phyloP scores from a whole-genome alignment of 2,113 vertebrate species.

The Hypanus sabinus region DNA sequence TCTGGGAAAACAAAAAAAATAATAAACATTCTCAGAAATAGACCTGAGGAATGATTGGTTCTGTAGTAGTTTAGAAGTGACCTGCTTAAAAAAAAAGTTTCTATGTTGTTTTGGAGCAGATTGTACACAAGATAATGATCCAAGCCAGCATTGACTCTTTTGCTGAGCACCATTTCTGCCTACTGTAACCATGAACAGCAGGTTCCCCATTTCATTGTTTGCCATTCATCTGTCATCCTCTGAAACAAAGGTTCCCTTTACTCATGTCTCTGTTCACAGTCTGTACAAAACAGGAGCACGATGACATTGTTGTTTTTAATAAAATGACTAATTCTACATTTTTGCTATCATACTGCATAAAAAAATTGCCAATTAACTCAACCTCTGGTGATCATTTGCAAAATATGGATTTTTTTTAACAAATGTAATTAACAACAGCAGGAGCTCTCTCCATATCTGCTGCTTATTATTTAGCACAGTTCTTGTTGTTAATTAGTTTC shows the following conservation, averaged over 20 bases:
- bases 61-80: not conserved
- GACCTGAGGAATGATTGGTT: constrained; percentile 17
- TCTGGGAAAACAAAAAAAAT: not conserved
- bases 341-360: not conserved
- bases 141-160: not conserved
- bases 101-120: not conserved
- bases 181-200: not conserved
- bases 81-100: not conserved
- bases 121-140: not conserved
- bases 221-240: not conserved
- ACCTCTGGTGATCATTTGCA: not conserved
- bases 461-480: not conserved
- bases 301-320: constrained; percentile 1
- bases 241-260: not conserved
- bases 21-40: not conserved
- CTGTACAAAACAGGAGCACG: not conserved
- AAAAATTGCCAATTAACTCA: not conserved
- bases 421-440: not conserved
- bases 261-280: not conserved
- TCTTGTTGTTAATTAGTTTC: not conserved
- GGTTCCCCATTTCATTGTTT: not conserved
- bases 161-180: not conserved
- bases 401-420: not conserved
- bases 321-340: constrained; percentile 16
- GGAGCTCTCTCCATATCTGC: not conserved